Conservation (phyloP, 2,113 vertebrate genomes). For the Isurus oxyrinchus region DNA sequence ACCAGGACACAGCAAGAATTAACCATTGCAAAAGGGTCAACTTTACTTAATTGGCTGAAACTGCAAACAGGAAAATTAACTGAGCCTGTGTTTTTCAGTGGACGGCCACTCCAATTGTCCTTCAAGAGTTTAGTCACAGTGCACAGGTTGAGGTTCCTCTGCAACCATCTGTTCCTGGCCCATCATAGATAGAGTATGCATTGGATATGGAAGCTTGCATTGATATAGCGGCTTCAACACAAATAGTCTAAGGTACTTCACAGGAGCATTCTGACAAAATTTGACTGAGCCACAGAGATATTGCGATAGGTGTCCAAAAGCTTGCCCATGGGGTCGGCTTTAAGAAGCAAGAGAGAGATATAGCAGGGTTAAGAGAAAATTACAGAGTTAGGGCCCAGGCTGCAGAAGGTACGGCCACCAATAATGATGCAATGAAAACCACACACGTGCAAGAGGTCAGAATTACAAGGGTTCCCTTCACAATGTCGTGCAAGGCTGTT, state of each 20-base stretch:
- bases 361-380: neutral
- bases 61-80: neutral
- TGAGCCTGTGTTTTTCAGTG: neutral
- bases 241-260: neutral
- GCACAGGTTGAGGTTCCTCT: neutral
- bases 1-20: neutral
- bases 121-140: neutral
- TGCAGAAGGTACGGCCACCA: neutral
- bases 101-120: neutral
- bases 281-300: neutral
- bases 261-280: neutral
- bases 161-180: neutral
- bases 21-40: neutral
- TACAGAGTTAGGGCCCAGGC: neutral
- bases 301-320: neutral
- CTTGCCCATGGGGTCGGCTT: neutral
- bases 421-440: neutral
- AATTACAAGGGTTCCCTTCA: neutral
- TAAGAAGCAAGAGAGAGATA: neutral
- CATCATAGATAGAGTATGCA: neutral
- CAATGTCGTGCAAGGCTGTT: neutral
- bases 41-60: neutral
- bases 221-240: neutral
- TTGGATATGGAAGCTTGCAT: neutral
- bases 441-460: neutral